Conservation (phyloP, 2,113 vertebrate genomes). For the Piprites chloris region DNA sequence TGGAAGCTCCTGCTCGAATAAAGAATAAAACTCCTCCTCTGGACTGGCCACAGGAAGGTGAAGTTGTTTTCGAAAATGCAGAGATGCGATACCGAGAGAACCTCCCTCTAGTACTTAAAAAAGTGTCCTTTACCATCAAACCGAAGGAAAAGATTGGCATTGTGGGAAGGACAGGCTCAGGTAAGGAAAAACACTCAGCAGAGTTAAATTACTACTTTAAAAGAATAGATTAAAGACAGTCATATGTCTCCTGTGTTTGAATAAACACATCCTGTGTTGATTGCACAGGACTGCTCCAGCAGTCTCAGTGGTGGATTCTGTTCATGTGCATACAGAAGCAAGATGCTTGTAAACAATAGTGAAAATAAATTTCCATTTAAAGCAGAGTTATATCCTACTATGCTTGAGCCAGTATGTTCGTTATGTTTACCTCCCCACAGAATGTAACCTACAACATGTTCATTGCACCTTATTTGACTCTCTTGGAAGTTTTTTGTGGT, state of each 20-base stretch:
- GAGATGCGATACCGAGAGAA: conserved; percentile 92
- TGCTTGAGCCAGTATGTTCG: background rate
- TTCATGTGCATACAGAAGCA: background rate
- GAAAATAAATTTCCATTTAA: background rate
- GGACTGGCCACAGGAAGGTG: conserved; percentile 91
- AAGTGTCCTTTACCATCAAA: conserved; percentile 87
- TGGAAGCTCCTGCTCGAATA: conserved; percentile 89
- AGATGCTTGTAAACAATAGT: background rate
- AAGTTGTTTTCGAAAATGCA: conserved; percentile 85
- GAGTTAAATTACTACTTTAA: background rate
- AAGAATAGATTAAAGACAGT: background rate
- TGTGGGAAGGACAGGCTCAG: conserved; percentile 90
- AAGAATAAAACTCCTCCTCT: conserved; percentile 83
- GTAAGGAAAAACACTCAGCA: conserved; percentile 60
- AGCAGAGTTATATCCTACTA: background rate
- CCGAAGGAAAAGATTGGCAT: conserved; percentile 93
- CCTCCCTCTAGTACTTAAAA: conserved; percentile 89
- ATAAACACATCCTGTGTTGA: background rate
- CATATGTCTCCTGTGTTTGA: background rate
- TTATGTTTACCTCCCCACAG: background rate
- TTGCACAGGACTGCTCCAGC: background rate
- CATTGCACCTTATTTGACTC: background rate
- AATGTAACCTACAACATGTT: background rate
- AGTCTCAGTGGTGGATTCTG: background rate
- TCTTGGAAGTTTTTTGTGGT: background rate